Evolutionary conservation across 2,113 vertebrate genomes (phyloP).

Genomic region (Nanorana parkeri): DNA sequence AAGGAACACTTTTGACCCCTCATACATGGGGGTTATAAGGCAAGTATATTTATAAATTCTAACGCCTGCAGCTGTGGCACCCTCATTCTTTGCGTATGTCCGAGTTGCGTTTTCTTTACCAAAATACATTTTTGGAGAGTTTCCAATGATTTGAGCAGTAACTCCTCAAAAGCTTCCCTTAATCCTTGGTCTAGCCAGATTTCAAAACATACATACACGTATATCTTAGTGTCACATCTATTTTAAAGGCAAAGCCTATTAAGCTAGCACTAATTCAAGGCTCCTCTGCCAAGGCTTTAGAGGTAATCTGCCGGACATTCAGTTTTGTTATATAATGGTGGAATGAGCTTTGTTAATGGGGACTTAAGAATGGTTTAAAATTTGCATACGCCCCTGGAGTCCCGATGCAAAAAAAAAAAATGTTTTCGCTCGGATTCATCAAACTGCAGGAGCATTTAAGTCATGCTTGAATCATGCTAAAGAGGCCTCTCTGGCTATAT

Average conservation of each 20-base stretch:
- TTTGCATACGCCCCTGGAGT: too few relatives aligned
- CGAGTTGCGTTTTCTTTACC: too few relatives aligned
- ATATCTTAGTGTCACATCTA: slow-evolving; percentile 26
- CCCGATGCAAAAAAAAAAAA: too few relatives aligned
- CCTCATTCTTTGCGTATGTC: background rate
- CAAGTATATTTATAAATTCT: background rate
- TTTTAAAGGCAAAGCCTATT: slow-evolving; percentile 31
- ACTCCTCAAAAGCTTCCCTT: background rate
- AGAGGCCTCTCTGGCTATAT: too few relatives aligned
- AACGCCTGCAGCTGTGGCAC: background rate
- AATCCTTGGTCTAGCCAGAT: background rate
- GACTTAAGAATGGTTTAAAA: background rate
- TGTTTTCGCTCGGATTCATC: too few relatives aligned
- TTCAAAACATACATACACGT: background rate
- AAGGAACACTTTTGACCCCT: too few relatives aligned
- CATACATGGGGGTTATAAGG: too few relatives aligned
- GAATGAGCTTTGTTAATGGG: background rate
- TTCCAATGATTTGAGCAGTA: background rate
- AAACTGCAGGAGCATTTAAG: too few relatives aligned
- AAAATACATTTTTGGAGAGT: too few relatives aligned
- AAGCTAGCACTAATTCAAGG: background rate
- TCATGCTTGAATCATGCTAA: too few relatives aligned
- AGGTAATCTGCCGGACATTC: background rate
- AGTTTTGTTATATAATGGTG: background rate
- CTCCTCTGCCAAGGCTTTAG: background rate